Percentiles rank a stretch among this genome's conserved stretches.
Conservation (phyloP, 2,888 invertebrate species). For the Tinea trinotella region DNA sequence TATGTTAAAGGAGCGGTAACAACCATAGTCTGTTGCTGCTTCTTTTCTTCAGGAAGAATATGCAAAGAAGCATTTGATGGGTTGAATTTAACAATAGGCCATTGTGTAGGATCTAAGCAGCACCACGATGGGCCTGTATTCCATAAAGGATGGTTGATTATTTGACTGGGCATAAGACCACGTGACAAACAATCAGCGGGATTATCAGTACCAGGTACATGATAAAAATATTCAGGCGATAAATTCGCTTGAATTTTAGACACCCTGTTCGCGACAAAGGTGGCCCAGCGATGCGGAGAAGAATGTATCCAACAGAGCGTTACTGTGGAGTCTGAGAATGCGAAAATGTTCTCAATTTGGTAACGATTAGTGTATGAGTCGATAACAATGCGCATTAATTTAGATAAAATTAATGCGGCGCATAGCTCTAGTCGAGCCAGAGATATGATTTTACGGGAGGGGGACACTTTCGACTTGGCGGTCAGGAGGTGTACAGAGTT, state of each 20-base stretch:
- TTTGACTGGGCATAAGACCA: slow-evolving; percentile 1
- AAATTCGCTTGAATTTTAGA: not conserved
- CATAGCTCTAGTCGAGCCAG: slow-evolving; percentile 18
- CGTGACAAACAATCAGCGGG: slow-evolving; percentile 20
- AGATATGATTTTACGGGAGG: not conserved
- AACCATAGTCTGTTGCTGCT: not conserved
- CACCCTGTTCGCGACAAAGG: slow-evolving; percentile 21
- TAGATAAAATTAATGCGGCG: not conserved
- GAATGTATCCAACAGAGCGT: slow-evolving; percentile 22
- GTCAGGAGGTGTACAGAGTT: not conserved
- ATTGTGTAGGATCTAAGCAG: not conserved
- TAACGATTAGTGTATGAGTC: not conserved
- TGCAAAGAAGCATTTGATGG: too few relatives aligned
- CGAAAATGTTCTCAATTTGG: not conserved
- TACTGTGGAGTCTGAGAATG: slow-evolving; percentile 18
- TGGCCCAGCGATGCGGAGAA: slow-evolving; percentile 21
- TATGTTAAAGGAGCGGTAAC: not conserved
- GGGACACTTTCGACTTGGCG: slow-evolving; percentile 15
- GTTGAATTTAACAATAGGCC: slow-evolving; percentile 5
- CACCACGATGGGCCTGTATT: not conserved
- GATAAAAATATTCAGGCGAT: slow-evolving; percentile 12
- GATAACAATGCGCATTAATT: slow-evolving; percentile 5
- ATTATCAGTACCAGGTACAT: slow-evolving; percentile 17
- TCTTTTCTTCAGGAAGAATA: slow-evolving; percentile 6
- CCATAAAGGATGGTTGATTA: slow-evolving; percentile 17